Conservation (phyloP, 2,797 vertebrate genomes). For the Trichosurus vulpecula region DNA sequence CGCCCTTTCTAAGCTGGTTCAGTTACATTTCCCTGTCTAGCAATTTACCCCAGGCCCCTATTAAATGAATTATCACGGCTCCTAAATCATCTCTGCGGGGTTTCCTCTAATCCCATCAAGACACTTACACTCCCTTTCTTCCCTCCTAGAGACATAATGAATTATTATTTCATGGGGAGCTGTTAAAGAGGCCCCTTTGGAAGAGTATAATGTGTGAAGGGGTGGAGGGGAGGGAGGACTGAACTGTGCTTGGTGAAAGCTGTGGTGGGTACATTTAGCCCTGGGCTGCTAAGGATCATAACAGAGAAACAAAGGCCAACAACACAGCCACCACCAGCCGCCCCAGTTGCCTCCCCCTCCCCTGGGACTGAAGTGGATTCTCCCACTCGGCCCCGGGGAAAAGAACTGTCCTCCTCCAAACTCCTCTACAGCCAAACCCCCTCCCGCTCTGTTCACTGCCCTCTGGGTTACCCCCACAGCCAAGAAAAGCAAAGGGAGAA, state of each 20-base stretch:
- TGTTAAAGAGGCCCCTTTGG: constrained; percentile 85
- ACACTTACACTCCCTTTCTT: constrained; percentile 88
- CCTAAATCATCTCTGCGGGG: constrained; percentile 89
- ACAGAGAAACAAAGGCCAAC: constrained; percentile 68
- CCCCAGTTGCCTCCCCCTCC: neutral
- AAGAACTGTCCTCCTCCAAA: neutral
- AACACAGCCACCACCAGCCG: neutral
- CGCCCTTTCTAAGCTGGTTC: constrained; percentile 85
- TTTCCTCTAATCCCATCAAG: constrained; percentile 90
- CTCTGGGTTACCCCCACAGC: constrained; percentile 68
- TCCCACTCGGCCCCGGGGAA: constrained; percentile 8
- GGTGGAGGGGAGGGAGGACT: constrained; percentile 62
- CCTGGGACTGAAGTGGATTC: neutral
- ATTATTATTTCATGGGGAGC: constrained; percentile 89
- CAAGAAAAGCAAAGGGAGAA: constrained; percentile 75
- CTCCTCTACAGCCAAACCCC: neutral
- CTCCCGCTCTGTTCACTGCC: constrained; percentile 39
- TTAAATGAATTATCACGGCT: constrained; percentile 90
- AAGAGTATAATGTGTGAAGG: constrained; percentile 78
- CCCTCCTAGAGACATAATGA: constrained; percentile 87
- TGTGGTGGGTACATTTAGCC: constrained; percentile 65
- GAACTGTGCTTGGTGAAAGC: constrained; percentile 55
- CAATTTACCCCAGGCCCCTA: constrained; percentile 89
- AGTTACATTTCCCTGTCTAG: constrained; percentile 87
- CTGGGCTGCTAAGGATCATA: neutral